These are phyloP conservation scores for Seira sanloemensis DNA, from an alignment of 2,888 invertebrate species.

Conservation along the genomic window DNA sequence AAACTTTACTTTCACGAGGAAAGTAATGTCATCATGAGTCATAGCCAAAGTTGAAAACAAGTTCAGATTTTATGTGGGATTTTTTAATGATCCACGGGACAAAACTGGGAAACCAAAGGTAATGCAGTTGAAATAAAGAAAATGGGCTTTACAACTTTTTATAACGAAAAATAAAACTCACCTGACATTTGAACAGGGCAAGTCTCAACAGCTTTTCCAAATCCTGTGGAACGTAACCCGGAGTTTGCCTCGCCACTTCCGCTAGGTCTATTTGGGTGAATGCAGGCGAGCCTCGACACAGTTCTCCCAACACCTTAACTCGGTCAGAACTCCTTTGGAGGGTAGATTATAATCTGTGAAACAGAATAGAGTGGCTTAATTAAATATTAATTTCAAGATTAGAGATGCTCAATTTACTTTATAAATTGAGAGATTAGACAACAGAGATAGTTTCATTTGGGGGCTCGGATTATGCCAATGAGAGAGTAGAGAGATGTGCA, in stretches of 20 bases:
- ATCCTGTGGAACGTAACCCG: constrained; percentile 80
- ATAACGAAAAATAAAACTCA: no score
- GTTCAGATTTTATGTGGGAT: background rate
- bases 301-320: constrained; percentile 75
- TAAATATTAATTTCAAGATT: no score
- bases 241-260: constrained; percentile 77
- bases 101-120: no score
- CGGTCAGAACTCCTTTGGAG: constrained; percentile 75
- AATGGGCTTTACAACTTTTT: no score
- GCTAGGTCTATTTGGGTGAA: constrained; percentile 58
- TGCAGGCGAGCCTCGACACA: constrained; percentile 49
- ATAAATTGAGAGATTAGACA: no score
- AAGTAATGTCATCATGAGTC: constrained; percentile 12
- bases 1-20: constrained; percentile 5
- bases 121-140: background rate
- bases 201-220: constrained; percentile 77
- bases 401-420: no score
- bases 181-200: constrained; percentile 73
- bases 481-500: no score
- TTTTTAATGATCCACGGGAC: background rate
- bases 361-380: no score
- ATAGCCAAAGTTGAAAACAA: background rate
- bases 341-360: constrained; percentile 43
- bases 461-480: no score
- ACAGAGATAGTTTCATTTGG: no score